These are phyloP conservation scores for Cephus runcator DNA, from an alignment of 2,888 invertebrate species.

Conservation along the genomic window DNA sequence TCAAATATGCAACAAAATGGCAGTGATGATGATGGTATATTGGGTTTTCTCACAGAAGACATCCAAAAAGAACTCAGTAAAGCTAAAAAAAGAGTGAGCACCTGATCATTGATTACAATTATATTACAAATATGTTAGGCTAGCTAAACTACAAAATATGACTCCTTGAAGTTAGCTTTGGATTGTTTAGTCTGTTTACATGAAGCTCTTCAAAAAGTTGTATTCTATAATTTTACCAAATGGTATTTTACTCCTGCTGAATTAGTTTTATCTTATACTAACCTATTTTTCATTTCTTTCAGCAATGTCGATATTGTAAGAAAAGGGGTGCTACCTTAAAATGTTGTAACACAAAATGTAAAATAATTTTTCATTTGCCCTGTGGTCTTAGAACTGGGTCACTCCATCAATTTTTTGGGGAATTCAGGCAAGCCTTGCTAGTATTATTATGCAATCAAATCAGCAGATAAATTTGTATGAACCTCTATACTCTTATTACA, in stretches of 20 bases:
- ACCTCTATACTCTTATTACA: slow-evolving; percentile 49
- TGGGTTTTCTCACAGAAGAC: slow-evolving; percentile 78
- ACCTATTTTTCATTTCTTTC: slow-evolving; percentile 41
- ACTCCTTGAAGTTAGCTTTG: too few relatives aligned
- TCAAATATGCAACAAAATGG: slow-evolving; percentile 78
- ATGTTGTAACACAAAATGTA: slow-evolving; percentile 75
- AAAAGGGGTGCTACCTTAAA: slow-evolving; percentile 77
- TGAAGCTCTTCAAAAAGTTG: too few relatives aligned
- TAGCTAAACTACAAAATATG: too few relatives aligned
- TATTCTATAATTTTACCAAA: background rate
- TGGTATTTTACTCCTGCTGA: background rate
- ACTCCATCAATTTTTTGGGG: slow-evolving; percentile 73
- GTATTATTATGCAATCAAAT: background rate
- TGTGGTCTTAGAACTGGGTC: slow-evolving; percentile 77
- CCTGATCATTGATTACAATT: background rate
- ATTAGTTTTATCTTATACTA: background rate
- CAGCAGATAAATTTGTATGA: slow-evolving; percentile 33
- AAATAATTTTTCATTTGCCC: slow-evolving; percentile 77
- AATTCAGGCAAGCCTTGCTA: slow-evolving; percentile 65
- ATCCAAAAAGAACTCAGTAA: slow-evolving; percentile 75
- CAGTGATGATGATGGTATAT: slow-evolving; percentile 75
- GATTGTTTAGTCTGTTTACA: too few relatives aligned
- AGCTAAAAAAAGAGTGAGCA: slow-evolving; percentile 72
- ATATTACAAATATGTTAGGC: background rate
- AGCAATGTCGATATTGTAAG: slow-evolving; percentile 78